Conservation (phyloP, 2,113 vertebrate species). For the Amia ocellicauda region DNA sequence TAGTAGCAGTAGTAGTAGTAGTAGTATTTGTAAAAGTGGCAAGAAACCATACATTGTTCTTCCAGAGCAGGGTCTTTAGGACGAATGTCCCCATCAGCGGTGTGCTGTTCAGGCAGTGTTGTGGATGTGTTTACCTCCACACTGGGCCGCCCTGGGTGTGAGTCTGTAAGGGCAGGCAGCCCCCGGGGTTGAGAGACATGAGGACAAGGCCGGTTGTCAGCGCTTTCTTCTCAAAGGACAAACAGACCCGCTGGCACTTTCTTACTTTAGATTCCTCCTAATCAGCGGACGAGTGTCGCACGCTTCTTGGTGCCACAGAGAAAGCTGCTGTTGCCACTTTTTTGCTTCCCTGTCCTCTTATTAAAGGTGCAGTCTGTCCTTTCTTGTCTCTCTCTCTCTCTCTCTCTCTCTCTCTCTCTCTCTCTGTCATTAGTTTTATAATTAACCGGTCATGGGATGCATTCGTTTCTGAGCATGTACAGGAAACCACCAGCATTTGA, state of each 20-base stretch:
- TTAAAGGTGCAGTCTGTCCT: background rate
- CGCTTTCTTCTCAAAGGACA: constrained; percentile 15
- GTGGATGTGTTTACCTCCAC: constrained; percentile 69
- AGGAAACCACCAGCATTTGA: too few relatives aligned
- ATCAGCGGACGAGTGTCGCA: background rate
- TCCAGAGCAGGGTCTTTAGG: constrained; percentile 42
- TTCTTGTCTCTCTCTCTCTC: background rate
- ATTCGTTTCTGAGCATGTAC: too few relatives aligned
- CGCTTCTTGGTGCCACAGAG: background rate
- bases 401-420: too few relatives aligned
- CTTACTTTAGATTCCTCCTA: background rate
- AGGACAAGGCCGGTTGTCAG: constrained; percentile 19
- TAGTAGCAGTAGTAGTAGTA: background rate
- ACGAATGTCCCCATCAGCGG: constrained; percentile 59
- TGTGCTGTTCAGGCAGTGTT: constrained; percentile 47
- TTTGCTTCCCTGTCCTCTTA: background rate
- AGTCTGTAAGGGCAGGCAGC: constrained; percentile 39
- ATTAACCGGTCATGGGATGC: too few relatives aligned
- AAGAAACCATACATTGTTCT: background rate
- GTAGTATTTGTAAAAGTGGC: too few relatives aligned
- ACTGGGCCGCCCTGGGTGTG: constrained; percentile 35
- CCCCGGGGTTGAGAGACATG: constrained; percentile 25
- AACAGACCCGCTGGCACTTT: background rate
- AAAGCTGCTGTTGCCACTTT: background rate
- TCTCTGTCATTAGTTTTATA: too few relatives aligned